phyloP scores from a whole-genome alignment of 2,113 vertebrate species.

The Oncorhynchus kisutch region DNA sequence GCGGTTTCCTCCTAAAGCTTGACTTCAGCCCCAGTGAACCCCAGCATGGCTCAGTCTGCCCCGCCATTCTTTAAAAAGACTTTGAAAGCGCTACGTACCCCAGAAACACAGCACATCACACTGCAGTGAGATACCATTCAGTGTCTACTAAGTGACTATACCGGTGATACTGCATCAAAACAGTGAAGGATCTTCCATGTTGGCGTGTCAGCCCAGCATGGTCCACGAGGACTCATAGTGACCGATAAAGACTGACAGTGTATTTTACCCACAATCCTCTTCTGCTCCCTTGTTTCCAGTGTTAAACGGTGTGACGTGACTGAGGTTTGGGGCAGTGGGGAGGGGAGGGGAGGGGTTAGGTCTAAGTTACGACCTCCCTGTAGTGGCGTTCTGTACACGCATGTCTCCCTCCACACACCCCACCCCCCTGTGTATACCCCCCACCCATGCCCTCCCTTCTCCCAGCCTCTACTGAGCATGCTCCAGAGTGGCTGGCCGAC shows the following conservation, averaged over 20 bases:
- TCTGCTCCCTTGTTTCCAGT: slow-evolving; percentile 62
- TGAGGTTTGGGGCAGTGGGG: slow-evolving; percentile 48
- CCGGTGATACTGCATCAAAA: slow-evolving; percentile 51
- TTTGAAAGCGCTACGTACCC: slow-evolving; percentile 27
- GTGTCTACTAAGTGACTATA: slow-evolving; percentile 1
- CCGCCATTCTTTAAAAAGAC: slow-evolving; percentile 38
- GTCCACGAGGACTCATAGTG: slow-evolving; percentile 30
- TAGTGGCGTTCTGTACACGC: slow-evolving; percentile 6
- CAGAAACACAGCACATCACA: slow-evolving; percentile 48
- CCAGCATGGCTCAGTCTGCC: slow-evolving; percentile 49
- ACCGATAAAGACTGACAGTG: slow-evolving; percentile 22
- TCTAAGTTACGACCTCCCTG: slow-evolving; percentile 17
- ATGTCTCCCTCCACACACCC: slow-evolving; percentile 7
- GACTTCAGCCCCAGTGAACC: slow-evolving; percentile 11
- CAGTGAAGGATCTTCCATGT: slow-evolving; percentile 66
- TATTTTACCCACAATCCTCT: slow-evolving; percentile 50
- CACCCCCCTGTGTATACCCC: neutral
- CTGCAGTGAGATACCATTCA: slow-evolving; percentile 20
- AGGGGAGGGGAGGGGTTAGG: slow-evolving; percentile 15
- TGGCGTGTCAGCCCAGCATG: slow-evolving; percentile 10
- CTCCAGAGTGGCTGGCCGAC: slow-evolving; percentile 70
- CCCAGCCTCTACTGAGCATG: slow-evolving; percentile 72
- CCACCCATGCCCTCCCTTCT: slow-evolving; percentile 8
- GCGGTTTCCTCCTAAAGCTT: slow-evolving; percentile 39
- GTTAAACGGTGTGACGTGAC: slow-evolving; percentile 60